Conservation (phyloP, 1,140 invertebrate genomes). For the Drosophila bocki region DNA sequence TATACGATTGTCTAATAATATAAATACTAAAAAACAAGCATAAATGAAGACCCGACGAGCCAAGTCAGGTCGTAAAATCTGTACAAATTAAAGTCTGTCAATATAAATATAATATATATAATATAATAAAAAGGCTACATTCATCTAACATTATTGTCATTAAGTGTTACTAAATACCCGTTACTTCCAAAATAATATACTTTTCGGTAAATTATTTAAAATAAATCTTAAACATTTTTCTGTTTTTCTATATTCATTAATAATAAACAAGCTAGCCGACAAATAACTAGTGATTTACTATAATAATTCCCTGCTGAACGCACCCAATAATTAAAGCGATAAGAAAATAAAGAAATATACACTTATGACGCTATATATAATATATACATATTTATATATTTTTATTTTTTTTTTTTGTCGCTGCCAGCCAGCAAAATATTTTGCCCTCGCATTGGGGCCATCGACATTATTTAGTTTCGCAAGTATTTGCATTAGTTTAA, state of each 20-base stretch:
- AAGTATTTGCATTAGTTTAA: constrained; percentile 41
- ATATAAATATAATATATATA: not conserved
- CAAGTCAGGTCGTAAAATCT: constrained; percentile 23
- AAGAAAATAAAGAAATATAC: constrained; percentile 16
- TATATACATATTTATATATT: not conserved
- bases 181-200: not conserved
- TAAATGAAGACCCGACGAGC: constrained; percentile 13
- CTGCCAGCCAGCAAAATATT: constrained; percentile 4
- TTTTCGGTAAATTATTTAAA: no score
- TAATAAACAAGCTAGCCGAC: not conserved
- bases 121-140: not conserved
- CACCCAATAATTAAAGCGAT: constrained; percentile 23
- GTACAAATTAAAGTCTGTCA: constrained; percentile 33
- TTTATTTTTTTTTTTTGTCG: not conserved
- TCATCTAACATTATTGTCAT: not conserved
- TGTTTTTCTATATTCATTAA: no score
- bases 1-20: not conserved
- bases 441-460: constrained; percentile 6
- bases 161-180: no score
- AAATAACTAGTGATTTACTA: not conserved
- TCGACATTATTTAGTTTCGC: constrained; percentile 29
- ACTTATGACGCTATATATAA: not conserved
- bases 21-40: constrained; percentile 2
- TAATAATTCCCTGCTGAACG: not conserved
- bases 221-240: not conserved